Conservation (phyloP, 2,113 vertebrate genomes). For the Macheiramphus alcinus region DNA sequence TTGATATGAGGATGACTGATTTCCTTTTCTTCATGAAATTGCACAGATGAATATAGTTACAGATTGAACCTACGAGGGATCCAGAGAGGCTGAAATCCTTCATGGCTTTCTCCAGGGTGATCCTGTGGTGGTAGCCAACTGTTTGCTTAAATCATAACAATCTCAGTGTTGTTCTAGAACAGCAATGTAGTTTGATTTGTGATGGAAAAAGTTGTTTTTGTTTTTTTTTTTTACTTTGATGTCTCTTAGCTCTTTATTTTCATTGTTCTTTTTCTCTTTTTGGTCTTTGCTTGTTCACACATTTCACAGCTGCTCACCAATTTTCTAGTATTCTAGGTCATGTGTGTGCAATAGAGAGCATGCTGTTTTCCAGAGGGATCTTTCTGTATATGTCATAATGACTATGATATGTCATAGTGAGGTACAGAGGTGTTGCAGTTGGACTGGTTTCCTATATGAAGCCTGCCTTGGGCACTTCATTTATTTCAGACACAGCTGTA, state of each 20-base stretch:
- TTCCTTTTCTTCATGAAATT: not conserved
- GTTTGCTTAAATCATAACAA: not conserved
- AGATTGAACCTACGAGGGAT: not conserved
- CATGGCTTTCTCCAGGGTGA: not conserved
- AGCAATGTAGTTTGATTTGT: not conserved
- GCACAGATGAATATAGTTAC: not conserved
- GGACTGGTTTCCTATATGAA: not conserved
- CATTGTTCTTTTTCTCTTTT: not conserved
- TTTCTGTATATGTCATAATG: not conserved
- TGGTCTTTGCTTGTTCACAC: not conserved
- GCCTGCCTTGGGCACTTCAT: not conserved
- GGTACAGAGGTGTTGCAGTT: not conserved
- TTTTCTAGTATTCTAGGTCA: not conserved
- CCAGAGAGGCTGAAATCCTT: not conserved
- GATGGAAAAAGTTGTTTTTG: not conserved
- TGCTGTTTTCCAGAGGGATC: not conserved
- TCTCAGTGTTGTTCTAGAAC: not conserved
- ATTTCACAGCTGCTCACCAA: not conserved
- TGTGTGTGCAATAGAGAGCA: fast-evolving
- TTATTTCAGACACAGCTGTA: not conserved
- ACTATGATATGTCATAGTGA: not conserved
- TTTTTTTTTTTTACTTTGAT: not conserved
- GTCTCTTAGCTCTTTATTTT: not conserved
- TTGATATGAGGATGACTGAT: not conserved
- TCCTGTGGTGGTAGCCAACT: not conserved